Percentiles rank a stretch among this genome's conserved stretches.
Evolutionary conservation across 2,888 invertebrate genomes (phyloP).

Genomic region (Metacarcinus magister): DNA sequence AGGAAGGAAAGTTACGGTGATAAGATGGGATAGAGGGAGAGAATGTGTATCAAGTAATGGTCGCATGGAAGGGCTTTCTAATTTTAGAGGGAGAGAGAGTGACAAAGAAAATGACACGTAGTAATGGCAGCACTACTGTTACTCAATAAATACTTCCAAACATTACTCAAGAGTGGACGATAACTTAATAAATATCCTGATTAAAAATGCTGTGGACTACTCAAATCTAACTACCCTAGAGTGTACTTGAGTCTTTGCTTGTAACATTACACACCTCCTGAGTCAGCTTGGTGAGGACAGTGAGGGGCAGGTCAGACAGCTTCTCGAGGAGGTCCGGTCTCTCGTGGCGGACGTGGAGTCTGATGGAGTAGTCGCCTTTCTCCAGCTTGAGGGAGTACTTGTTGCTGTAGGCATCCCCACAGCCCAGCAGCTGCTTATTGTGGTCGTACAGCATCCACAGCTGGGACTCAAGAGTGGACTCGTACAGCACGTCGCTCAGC

Average conservation of each 20-base stretch:
- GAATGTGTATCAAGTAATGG: too few relatives aligned
- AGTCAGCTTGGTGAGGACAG: constrained; percentile 87
- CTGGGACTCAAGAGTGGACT: constrained; percentile 97
- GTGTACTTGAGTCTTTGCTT: not conserved
- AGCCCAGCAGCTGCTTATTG: constrained; percentile 93
- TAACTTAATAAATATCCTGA: too few relatives aligned
- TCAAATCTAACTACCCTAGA: too few relatives aligned
- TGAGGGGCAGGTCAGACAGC: constrained; percentile 90
- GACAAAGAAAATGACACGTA: too few relatives aligned
- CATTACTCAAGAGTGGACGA: too few relatives aligned
- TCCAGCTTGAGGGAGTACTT: constrained; percentile 95
- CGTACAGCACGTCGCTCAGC: constrained; percentile 95
- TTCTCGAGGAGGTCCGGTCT: constrained; percentile 93
- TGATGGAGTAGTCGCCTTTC: constrained; percentile 96
- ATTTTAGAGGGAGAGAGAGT: too few relatives aligned
- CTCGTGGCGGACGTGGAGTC: constrained; percentile 95
- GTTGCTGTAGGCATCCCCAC: constrained; percentile 95
- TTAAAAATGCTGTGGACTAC: too few relatives aligned
- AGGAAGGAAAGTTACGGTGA: not conserved
- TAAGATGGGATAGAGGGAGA: too few relatives aligned
- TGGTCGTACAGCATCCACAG: constrained; percentile 97
- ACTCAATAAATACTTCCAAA: too few relatives aligned
- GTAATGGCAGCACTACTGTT: too few relatives aligned
- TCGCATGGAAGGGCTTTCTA: too few relatives aligned
- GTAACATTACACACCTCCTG: constrained; percentile 86